Base-by-base conservation (phyloP, 1,140 invertebrate genomes). In the Antheraea mylitta region DNA sequence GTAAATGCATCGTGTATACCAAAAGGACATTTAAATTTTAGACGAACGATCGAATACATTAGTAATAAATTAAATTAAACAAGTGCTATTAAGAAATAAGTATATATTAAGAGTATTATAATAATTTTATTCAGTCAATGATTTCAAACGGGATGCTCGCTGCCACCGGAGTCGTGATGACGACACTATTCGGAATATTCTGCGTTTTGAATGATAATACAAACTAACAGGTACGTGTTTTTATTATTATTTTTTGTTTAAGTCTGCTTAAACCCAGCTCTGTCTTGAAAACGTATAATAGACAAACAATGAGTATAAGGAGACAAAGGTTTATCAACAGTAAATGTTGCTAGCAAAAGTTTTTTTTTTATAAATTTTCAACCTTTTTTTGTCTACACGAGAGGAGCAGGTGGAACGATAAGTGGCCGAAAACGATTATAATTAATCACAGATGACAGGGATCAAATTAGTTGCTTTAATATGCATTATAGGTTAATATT, bases 151-250 rank as follows among this genome's bases (percentile, higher is more conserved):
- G 79, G 68, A 77, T 69, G 61, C 18, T 58, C 69, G n/a, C 61
- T 68, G 60, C 63, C 68, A 16, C 61, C 66, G 58, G 59, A 18
- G 38, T 42, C 58, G 30, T 53, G 58, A 65, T 67, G 64, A 70
- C 68, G 62, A 67, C 30, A 60, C 58, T 48, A 67, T 60, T 48
- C 64, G 69, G 68, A 64, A 66, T 64, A 72, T 84, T 83, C 82
- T 76, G 77, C 84, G 78, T 82, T 72, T 68, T 65, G 70, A 70
- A 70, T 37, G 87, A 89, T 89, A 81, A 90, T 89, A 90, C 87
- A 89, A 67, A 79, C 68, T 69, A 74, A 75, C 80, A 89, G 87
- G 87, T 90, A 76, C 82, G 82, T 77, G 13, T 63, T 48, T 60
- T 70, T 69, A 37, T 45, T 64, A 18, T 45, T 64, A 45, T 10